Base-by-base conservation (phyloP, 2,113 vertebrate species). In the Balaeniceps rex region DNA sequence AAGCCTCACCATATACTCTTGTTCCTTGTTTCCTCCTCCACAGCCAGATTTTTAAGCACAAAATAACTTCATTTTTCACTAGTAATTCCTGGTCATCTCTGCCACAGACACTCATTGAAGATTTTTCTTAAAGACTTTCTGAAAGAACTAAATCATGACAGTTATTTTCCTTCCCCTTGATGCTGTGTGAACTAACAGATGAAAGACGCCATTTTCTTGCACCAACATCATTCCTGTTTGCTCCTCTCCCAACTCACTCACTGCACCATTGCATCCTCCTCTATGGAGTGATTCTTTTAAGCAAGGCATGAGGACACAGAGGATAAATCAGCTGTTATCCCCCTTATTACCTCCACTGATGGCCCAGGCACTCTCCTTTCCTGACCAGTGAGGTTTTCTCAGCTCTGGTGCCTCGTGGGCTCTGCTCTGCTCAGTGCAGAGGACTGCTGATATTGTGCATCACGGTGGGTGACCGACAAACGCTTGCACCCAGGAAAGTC, bases 401-500 rank as follows among this genome's bases (percentile, higher is more conserved):
- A 13, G 57, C 70, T 12, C 57, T 11, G 69, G 1, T 29, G 38
- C 64, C 40, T 24, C 19, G 2, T 4, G 49, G 24, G 40, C 64
- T 77, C 40, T 28, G 31, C 61, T 60, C 38, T 9, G 49, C 90
- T 33, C 86, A 4, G 57, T 3, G 25, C 78, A 72, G 36, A 23
- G 40, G 40, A 3, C 54, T 22, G 54, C 63, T 38, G 49, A 15
- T 36, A 16, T 10, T 28, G 55, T 13, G 34, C 54, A 3, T 21
- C 2, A 0, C 0, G 0, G 15, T 5, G 46, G 7, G 22, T 13
- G 83, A 61, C 0, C 5, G 16, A 26, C 22, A 21, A 25, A 68
- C 4, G 3, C 19, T 22, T 8, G 46, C 33, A 24, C 11, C 5
- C 44, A 4, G 70, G 28, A 31, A 60, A 72, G 38, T 12, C 33